Evolutionary conservation across 1,140 invertebrate species (phyloP).

Genomic region (Varroa destructor): DNA sequence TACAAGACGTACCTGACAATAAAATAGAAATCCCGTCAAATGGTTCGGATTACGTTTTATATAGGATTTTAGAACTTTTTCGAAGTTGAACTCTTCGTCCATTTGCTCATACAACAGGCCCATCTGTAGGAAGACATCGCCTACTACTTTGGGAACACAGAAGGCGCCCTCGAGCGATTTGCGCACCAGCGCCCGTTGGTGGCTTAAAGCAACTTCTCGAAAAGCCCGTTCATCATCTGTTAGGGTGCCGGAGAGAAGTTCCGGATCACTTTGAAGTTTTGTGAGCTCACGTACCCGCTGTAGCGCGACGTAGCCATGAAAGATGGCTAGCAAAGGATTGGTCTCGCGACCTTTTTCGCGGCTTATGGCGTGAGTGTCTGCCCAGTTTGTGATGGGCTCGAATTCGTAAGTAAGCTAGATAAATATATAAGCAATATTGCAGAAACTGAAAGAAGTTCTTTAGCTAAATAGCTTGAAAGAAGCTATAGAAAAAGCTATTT

Average conservation of each 20-base stretch:
- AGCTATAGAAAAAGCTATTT: too few relatives aligned
- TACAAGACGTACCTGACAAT: not conserved
- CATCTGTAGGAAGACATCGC: slow-evolving; percentile 7
- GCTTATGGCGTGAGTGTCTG: not conserved
- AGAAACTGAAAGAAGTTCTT: too few relatives aligned
- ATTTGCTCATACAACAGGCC: not conserved
- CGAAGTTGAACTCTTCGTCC: slow-evolving; percentile 17
- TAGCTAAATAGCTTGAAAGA: too few relatives aligned
- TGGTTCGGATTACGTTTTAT: slow-evolving; percentile 10
- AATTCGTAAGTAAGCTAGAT: not conserved
- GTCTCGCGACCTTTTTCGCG: not conserved
- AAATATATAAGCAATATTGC: too few relatives aligned
- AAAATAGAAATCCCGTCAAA: slow-evolving; percentile 18
- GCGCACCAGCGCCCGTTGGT: not conserved
- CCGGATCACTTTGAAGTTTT: not conserved
- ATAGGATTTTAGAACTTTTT: not conserved
- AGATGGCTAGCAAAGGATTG: not conserved
- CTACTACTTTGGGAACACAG: not conserved
- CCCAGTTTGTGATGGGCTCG: slow-evolving; percentile 1
- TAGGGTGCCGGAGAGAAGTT: not conserved
- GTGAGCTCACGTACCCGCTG: not conserved
- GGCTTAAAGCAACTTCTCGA: not conserved
- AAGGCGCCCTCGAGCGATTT: not conserved
- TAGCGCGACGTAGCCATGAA: not conserved
- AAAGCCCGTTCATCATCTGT: not conserved